These are phyloP conservation scores for Montipora cactus DNA, from an alignment of 64 coral and sea anemone genomes.

Conservation along the genomic window DNA sequence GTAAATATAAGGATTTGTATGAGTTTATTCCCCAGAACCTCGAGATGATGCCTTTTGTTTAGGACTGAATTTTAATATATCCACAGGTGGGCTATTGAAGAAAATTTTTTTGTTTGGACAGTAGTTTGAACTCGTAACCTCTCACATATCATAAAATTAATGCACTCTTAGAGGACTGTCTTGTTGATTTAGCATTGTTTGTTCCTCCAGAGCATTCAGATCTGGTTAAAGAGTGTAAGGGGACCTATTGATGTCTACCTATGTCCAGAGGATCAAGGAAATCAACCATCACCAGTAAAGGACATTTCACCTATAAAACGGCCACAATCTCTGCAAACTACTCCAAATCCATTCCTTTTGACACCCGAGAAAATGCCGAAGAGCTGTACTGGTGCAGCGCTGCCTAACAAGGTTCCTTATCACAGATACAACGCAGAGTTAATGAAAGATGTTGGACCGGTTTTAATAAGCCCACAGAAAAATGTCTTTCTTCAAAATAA, in stretches of 20 bases:
- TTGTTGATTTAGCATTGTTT: not conserved
- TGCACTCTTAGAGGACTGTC: not conserved
- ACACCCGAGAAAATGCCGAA: slow-evolving; percentile 22
- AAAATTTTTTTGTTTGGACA: too few species aligned
- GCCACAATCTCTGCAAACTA: not conserved
- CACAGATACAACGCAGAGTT: slow-evolving; percentile 12
- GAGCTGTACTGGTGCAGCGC: not conserved
- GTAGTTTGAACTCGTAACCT: too few species aligned
- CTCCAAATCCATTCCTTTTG: not conserved
- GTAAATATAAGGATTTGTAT: too few species aligned
- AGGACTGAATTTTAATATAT: too few species aligned
- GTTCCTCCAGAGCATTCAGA: slow-evolving; percentile 86
- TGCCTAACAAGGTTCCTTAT: not conserved
- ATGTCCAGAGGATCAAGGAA: slow-evolving; percentile 89
- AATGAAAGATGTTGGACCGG: not conserved
- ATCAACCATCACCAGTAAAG: slow-evolving; percentile 84
- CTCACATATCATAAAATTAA: too few species aligned
- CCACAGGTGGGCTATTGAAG: too few species aligned
- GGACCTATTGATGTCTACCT: slow-evolving; percentile 96
- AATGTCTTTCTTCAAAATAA: slow-evolving; percentile 41
- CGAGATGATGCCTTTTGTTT: too few species aligned
- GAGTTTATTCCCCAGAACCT: too few species aligned
- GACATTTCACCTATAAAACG: slow-evolving; percentile 86
- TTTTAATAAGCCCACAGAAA: slow-evolving; percentile 46
- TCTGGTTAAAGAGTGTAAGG: slow-evolving; percentile 91